phyloP scores from a whole-genome alignment of 2,113 vertebrate genomes.

The Sphyrna mokarran region DNA sequence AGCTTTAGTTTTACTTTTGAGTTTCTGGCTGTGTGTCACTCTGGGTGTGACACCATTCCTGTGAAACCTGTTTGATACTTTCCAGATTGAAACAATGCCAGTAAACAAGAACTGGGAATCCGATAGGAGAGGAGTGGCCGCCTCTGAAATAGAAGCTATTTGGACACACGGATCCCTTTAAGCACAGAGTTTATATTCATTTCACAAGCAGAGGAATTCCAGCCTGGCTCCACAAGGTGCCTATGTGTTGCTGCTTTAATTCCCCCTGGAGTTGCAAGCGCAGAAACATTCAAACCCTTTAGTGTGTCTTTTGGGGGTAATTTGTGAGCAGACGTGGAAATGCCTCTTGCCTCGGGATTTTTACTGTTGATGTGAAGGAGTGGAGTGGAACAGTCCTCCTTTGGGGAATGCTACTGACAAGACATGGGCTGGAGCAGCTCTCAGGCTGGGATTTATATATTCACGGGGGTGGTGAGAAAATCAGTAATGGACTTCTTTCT shows the following conservation, averaged over 20 bases:
- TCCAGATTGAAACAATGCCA: constrained; percentile 1
- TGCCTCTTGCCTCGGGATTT: constrained; percentile 9
- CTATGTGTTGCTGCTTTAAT: constrained; percentile 2
- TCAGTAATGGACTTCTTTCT: not conserved
- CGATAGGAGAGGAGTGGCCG: no score
- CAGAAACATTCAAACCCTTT: constrained; percentile 33
- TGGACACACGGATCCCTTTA: not conserved
- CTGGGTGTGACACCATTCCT: not conserved
- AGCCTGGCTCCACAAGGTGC: not conserved
- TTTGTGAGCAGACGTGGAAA: constrained; percentile 25
- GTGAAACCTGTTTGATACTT: not conserved
- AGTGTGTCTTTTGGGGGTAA: constrained; percentile 29
- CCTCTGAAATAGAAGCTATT: not conserved
- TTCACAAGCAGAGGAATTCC: not conserved
- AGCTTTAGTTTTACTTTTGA: not conserved
- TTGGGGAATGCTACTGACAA: not conserved
- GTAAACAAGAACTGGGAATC: not conserved
- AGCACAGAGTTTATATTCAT: not conserved
- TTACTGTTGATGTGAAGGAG: not conserved
- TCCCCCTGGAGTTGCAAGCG: not conserved
- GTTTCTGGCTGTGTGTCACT: not conserved
- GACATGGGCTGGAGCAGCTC: not conserved
- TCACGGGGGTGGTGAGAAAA: not conserved
- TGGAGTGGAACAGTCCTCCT: not conserved
- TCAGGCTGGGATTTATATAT: not conserved